Conservation (phyloP, 2,888 invertebrate species). For the Opisthograptis luteolata region DNA sequence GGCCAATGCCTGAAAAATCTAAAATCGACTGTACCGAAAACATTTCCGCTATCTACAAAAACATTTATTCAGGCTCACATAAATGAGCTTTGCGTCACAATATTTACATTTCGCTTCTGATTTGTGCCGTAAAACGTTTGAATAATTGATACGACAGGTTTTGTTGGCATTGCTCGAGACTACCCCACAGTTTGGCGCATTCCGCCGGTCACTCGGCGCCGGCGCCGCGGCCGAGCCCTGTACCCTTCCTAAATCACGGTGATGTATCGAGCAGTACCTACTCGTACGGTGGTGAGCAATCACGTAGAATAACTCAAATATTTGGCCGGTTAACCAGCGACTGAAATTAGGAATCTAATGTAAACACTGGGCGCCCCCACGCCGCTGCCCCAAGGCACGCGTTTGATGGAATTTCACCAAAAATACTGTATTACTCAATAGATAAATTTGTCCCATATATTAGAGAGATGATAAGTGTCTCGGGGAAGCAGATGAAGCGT, state of each 20-base stretch:
- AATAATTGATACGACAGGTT: too few species aligned
- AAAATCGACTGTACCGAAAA: too few species aligned
- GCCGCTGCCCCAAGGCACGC: slow-evolving; percentile 21
- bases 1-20: too few species aligned
- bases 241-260: slow-evolving; percentile 13
- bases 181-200: too few species aligned
- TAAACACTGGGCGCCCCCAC: slow-evolving; percentile 47
- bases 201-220: not conserved
- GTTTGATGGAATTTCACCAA: slow-evolving; percentile 14
- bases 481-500: slow-evolving; percentile 13
- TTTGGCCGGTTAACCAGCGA: slow-evolving; percentile 44
- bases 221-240: not conserved
- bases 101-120: too few species aligned
- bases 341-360: slow-evolving; percentile 42
- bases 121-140: too few species aligned
- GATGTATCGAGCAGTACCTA: slow-evolving; percentile 26
- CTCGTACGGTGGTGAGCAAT: slow-evolving; percentile 40
- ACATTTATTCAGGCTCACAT: too few species aligned
- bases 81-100: too few species aligned
- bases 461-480: slow-evolving; percentile 18
- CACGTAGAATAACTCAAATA: slow-evolving; percentile 46
- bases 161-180: too few species aligned
- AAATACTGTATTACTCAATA: slow-evolving; percentile 27
- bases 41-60: too few species aligned
- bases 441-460: slow-evolving; percentile 12